These are phyloP conservation scores for Prorops nasuta DNA, from an alignment of 1,140 invertebrate genomes.

Conservation along the genomic window DNA sequence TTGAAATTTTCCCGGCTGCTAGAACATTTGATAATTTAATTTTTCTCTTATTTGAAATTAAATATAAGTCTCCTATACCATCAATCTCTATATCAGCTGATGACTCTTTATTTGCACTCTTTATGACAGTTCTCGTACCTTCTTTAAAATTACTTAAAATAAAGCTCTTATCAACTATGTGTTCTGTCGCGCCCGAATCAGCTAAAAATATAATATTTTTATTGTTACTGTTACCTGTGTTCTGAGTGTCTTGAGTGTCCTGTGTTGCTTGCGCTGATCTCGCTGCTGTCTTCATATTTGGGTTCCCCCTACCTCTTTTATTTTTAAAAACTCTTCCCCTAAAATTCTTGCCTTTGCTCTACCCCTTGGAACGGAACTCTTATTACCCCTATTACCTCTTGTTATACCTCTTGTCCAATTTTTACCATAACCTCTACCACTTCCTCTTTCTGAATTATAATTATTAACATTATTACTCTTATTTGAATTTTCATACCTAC, in stretches of 20 bases:
- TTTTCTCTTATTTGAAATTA: neutral
- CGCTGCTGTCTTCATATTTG: neutral
- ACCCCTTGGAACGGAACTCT: too few species aligned
- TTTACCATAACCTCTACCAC: too few species aligned
- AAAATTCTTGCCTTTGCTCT: neutral
- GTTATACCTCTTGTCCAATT: too few species aligned
- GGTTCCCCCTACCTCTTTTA: neutral
- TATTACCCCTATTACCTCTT: neutral
- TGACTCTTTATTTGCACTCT: constrained; percentile 20
- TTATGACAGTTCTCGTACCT: constrained; percentile 9
- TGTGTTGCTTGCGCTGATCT: neutral
- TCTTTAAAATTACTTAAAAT: constrained; percentile 16
- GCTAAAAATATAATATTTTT: constrained; percentile 17
- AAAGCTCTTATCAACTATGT: constrained; percentile 19
- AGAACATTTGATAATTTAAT: constrained; percentile 11
- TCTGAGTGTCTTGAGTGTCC: neutral
- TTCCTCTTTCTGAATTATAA: too few species aligned
- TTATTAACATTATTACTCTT: too few species aligned
- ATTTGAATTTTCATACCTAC: too few species aligned
- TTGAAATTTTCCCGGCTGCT: constrained; percentile 17
- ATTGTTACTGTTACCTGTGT: too few species aligned
- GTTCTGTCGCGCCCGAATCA: constrained; percentile 24
- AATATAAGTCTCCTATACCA: constrained; percentile 9
- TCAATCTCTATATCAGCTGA: constrained; percentile 15
- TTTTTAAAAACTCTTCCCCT: neutral